Evolutionary conservation across 2,113 vertebrate genomes (phyloP), one percentile per base, ranked within the genome.

Genomic region (Muntiacus reevesi): DNA sequence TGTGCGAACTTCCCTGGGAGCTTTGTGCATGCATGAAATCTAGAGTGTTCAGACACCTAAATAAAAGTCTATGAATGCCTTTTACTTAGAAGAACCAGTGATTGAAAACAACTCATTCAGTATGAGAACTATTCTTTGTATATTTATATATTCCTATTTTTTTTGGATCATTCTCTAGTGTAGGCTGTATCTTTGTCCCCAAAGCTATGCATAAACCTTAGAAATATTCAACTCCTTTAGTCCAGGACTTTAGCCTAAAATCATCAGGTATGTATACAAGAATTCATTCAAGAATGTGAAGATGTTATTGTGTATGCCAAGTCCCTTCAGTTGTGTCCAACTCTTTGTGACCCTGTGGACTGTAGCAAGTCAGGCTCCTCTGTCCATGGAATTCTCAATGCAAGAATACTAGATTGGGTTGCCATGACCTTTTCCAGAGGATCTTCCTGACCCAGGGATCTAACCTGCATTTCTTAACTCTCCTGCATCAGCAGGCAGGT

Each of bases 111-210:
- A 25, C 5, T 82, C 89, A 64, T 91, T 88, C 57, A 36, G 16
- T 23, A 2, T 92, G 71, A 88, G 50, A 82, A 83, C 50, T 59
- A 55, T 21, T 82, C 64, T 57, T 78, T 59, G 28, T 88, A 47
- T 33, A 60, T 45, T 57, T 89, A 91, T 93, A 74, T 7, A 7
- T 79, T 74, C 91, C 52, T 88, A 33, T 95, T 93, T 64, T 43
- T 43, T 87, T 97, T 95, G 50, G 23, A 90, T 89, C 21, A 57
- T 93, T 92, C 64, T 59, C 91, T 59, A 87, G 45, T 79, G 36
- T 83, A 15, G 89, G 25, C 10, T 7, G 0, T 84, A 89, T 60
- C 45, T 92, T 97, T 90, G 7, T 17, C 25, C 52, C 12, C n/a
- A 91, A n/a, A 60, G 7, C 54, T 86, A 81, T 87, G 50, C 12